Base-by-base conservation (phyloP, 2,888 invertebrate species). In the Amaurobius ferox region DNA sequence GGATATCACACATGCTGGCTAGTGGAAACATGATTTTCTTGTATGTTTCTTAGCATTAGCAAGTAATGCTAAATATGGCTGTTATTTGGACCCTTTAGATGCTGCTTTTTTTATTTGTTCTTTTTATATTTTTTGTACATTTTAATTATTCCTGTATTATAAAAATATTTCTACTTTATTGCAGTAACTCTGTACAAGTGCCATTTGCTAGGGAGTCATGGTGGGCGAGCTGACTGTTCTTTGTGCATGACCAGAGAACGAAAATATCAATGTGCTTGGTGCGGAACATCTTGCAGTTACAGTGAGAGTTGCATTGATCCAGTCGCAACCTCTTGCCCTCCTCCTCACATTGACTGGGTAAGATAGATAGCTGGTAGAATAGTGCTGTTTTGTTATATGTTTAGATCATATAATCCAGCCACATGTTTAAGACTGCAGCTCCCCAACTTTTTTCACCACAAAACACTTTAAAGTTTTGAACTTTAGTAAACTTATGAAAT, bases 261-360 rank as follows among this genome's bases (percentile, higher is more conserved):
- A 23, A 95, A 96, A 90, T 98, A 98, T 91, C 95, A 96, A 89
- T 99, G 99, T 91, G 95, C 96, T 67, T 99, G 98, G 99, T 99
- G 99, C 92, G 95, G 95, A 6, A 96, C 95, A 90, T 94, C 95
- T 28, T 97, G 97, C 91, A 95, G 95, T 32, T 96, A 95, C 90
- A 94, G 95, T 90, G 95, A 96, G 90, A 95, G 96, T 5, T 98
- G 98, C 90, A 93, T 95, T 72, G 94, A 95, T 89, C 94, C 94
- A 71, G 94, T 95, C 26, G 95, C 95, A 72, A 94, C 94, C 74
- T 96, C 97, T 91, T 97, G 97, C 91, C 97, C 97, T 0, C 94
- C 95, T 90, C 97, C 97, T 35, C 93, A 97, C 90, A 97, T 97
- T 90, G 97, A 97, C 91, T 96, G 97, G 95, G 94, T 94, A 91